These are phyloP conservation scores for Oxycera nigricornis DNA, from an alignment of 2,888 invertebrate species.

Conservation along the genomic window DNA sequence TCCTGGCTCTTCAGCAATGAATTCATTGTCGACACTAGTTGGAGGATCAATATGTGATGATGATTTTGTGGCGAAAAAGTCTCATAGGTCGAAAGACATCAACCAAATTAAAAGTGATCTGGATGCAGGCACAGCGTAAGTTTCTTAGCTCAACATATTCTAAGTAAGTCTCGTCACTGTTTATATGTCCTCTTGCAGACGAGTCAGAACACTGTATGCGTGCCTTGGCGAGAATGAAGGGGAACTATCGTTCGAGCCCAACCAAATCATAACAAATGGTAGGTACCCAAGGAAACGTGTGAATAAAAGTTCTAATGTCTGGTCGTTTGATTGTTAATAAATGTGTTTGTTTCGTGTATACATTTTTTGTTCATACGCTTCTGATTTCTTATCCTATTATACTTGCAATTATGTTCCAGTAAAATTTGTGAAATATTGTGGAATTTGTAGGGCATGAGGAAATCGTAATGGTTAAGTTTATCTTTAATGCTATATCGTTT, in stretches of 20 bases:
- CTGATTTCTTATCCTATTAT: too few species aligned
- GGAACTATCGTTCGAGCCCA: slow-evolving; percentile 97
- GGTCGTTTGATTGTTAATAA: slow-evolving; percentile 32
- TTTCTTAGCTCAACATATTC: neutral
- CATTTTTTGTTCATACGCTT: slow-evolving; percentile 17
- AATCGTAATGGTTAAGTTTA: too few species aligned
- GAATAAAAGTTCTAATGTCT: slow-evolving; percentile 42
- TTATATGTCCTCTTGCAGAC: slow-evolving; percentile 63
- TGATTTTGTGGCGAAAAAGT: slow-evolving; percentile 64
- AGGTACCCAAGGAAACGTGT: slow-evolving; percentile 53
- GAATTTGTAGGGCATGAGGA: too few species aligned
- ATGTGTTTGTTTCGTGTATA: slow-evolving; percentile 35
- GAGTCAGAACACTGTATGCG: slow-evolving; percentile 93
- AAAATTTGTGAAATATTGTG: too few species aligned
- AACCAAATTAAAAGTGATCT: slow-evolving; percentile 61
- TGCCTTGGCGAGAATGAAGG: slow-evolving; percentile 96
- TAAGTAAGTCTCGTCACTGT: neutral
- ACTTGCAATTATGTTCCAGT: too few species aligned
- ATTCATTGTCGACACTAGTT: slow-evolving; percentile 49
- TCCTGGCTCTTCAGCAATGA: slow-evolving; percentile 26
- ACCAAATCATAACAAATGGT: slow-evolving; percentile 98
- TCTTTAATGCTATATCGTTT: too few species aligned
- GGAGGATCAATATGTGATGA: slow-evolving; percentile 23
- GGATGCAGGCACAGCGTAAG: slow-evolving; percentile 61
- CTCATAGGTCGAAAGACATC: slow-evolving; percentile 65